A percentile compares a stretch with the other conserved stretches of the same genome.
Evolutionary conservation across 2,888 invertebrate genomes (phyloP).

Genomic region (Thera obeliscata): DNA sequence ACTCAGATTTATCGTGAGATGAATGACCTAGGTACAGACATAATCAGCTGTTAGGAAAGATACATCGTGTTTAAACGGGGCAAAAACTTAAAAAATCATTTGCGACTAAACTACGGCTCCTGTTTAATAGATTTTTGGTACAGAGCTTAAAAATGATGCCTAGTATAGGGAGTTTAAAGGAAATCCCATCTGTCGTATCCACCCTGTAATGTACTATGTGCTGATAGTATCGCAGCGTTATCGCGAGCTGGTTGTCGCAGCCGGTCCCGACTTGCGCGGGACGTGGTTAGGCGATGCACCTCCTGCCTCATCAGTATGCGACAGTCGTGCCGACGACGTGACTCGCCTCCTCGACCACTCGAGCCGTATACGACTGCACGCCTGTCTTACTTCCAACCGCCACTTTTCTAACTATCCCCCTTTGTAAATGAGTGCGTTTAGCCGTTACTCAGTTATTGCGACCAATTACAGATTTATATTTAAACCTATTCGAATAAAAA

Average conservation of each 20-base stretch:
- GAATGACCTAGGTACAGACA: too few species aligned
- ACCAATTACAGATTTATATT: not conserved
- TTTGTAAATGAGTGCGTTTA: constrained; percentile 10
- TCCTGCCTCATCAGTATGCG: constrained; percentile 70
- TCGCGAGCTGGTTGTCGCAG: constrained; percentile 20
- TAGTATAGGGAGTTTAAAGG: too few species aligned
- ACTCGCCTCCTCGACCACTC: constrained; percentile 26
- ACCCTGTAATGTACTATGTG: not conserved
- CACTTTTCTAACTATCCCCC: constrained; percentile 29
- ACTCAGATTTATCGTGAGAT: too few species aligned
- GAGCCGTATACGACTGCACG: constrained; percentile 27
- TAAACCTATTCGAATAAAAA: constrained; percentile 2
- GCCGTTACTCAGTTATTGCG: constrained; percentile 17
- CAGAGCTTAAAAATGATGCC: too few species aligned
- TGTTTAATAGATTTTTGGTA: too few species aligned
- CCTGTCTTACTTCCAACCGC: constrained; percentile 25
- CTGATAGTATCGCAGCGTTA: constrained; percentile 20
- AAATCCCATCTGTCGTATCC: too few species aligned
- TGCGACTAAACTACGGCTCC: too few species aligned
- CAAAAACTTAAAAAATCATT: too few species aligned
- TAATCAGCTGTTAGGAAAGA: too few species aligned
- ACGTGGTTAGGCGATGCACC: constrained; percentile 45
- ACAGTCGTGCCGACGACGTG: constrained; percentile 51
- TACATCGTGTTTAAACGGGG: too few species aligned
- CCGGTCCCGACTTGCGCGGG: constrained; percentile 24